These are phyloP conservation scores for Vesta saturnalis DNA, from an alignment of 2,888 invertebrate species.

Conservation along the genomic window DNA sequence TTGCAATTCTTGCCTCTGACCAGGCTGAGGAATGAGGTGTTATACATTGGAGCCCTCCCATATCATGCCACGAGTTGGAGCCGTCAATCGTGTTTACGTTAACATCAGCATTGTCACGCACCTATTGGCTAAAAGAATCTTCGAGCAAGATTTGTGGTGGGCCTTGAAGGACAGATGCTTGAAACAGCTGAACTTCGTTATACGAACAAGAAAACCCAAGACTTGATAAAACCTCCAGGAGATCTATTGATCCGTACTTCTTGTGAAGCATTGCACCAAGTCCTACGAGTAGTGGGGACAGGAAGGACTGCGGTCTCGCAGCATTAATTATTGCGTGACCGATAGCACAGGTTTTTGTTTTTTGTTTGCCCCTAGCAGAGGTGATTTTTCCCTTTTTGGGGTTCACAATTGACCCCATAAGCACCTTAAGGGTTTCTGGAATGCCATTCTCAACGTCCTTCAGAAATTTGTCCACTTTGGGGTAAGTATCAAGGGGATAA, in stretches of 20 bases:
- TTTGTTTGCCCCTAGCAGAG: neutral
- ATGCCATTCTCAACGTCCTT: neutral
- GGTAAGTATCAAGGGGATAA: neutral
- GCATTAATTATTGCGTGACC: neutral
- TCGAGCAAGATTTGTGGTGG: neutral
- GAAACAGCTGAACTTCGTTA: conserved; percentile 2
- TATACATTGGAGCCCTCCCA: neutral
- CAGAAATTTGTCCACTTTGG: neutral
- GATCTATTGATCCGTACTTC: conserved; percentile 16
- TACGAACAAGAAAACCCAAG: conserved; percentile 3
- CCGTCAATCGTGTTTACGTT: neutral
- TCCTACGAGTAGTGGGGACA: conserved; percentile 3
- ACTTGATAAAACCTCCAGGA: conserved; percentile 3
- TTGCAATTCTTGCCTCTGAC: neutral
- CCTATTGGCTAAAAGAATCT: neutral
- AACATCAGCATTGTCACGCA: neutral
- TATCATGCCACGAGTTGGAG: neutral
- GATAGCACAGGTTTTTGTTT: neutral
- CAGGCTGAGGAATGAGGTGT: neutral
- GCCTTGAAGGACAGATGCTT: conserved; percentile 1
- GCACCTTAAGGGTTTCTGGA: neutral
- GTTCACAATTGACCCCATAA: neutral
- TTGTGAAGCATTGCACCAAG: conserved; percentile 3
- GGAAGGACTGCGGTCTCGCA: conserved; percentile 3
- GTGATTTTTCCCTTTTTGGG: too few species aligned